phyloP scores from a whole-genome alignment of 1,140 invertebrate genomes.

The Caenorhabditis inopinata region DNA sequence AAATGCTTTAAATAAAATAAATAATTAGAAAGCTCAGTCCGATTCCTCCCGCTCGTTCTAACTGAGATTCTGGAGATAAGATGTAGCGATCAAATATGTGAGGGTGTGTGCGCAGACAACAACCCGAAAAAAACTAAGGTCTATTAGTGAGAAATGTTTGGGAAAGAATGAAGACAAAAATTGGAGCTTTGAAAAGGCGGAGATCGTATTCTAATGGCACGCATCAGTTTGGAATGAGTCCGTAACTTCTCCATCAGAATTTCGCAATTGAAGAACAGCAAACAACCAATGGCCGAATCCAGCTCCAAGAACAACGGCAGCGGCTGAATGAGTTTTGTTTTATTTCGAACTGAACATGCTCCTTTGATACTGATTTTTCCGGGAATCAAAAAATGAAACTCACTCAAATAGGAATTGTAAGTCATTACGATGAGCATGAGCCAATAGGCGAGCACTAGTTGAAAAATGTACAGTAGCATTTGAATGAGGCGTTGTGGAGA shows the following conservation, averaged over 20 bases:
- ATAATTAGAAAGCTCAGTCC: neutral
- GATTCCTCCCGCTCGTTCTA: neutral
- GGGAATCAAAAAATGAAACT: neutral
- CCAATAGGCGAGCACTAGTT: constrained; percentile 84
- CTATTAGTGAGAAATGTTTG: neutral
- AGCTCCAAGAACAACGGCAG: constrained; percentile 83
- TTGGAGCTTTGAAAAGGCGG: neutral
- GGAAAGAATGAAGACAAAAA: neutral
- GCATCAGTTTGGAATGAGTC: constrained; percentile 57
- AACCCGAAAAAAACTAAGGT: neutral
- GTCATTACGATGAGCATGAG: constrained; percentile 98
- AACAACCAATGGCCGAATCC: constrained; percentile 89
- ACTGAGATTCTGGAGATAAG: constrained; percentile 8
- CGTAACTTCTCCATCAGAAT: constrained; percentile 35
- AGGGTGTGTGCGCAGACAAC: neutral
- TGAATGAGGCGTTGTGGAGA: constrained; percentile 24
- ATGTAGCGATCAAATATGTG: neutral
- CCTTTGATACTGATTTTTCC: too few relatives aligned
- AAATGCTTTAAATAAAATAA: neutral
- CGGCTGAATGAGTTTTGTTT: constrained; percentile 66
- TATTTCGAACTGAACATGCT: too few relatives aligned
- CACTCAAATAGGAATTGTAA: constrained; percentile 85
- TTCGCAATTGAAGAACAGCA: constrained; percentile 68
- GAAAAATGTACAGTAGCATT: constrained; percentile 77
- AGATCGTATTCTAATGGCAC: constrained; percentile 52